phyloP scores from a whole-genome alignment of 2,797 vertebrate genomes.

The Ciconia nigra region DNA sequence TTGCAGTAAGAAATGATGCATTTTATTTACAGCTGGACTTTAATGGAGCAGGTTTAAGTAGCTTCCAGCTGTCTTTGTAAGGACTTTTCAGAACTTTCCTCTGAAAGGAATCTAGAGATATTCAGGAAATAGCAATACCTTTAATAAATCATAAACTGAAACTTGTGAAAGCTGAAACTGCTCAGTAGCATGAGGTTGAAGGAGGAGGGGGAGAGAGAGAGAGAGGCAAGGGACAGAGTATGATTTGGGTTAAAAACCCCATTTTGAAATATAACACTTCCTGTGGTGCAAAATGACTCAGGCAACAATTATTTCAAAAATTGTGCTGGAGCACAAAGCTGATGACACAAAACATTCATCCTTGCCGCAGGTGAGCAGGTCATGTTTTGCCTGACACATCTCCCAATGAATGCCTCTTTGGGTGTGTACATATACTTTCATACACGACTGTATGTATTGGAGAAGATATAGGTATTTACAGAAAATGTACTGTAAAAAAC shows the following conservation, averaged over 20 bases:
- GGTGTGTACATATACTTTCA: background rate
- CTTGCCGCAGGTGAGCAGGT: background rate
- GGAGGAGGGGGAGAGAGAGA: background rate
- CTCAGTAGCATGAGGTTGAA: background rate
- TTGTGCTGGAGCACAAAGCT: background rate
- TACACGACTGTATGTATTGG: background rate
- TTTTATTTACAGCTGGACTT: constrained; percentile 13
- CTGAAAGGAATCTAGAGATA: constrained; percentile 6
- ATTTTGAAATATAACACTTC: background rate
- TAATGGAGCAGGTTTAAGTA: background rate
- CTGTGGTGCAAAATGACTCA: background rate
- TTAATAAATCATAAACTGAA: constrained; percentile 43
- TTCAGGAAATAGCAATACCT: constrained; percentile 37
- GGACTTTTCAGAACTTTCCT: constrained; percentile 23
- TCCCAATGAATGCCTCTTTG: background rate
- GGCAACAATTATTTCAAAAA: background rate
- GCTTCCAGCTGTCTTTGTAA: constrained; percentile 18
- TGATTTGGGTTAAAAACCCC: background rate
- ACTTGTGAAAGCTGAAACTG: constrained; percentile 18
- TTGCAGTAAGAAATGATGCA: background rate
- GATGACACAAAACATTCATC: background rate
- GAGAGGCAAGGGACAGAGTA: background rate
- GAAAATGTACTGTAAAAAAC: background rate
- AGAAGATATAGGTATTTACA: background rate
- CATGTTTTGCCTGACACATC: background rate